phyloP scores from a whole-genome alignment of 2,888 invertebrate genomes.

The Periphyllus acericola region DNA sequence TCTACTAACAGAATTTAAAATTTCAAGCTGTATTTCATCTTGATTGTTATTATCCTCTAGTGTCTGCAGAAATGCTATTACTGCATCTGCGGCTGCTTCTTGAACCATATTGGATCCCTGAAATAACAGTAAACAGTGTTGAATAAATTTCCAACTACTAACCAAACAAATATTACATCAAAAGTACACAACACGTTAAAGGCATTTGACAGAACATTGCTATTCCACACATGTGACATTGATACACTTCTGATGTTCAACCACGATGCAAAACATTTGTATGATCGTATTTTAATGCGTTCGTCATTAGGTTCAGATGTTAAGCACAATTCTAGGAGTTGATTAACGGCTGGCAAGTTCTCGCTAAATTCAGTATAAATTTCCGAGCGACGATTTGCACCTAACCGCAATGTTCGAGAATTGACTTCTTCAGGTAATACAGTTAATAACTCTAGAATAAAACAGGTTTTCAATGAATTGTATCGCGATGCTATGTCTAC shows the following conservation, averaged over 20 bases:
- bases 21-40: constrained; percentile 66
- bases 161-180: constrained; percentile 30
- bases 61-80: constrained; percentile 85
- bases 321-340: constrained; percentile 50
- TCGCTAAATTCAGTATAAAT: constrained; percentile 81
- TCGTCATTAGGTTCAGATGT: constrained; percentile 50
- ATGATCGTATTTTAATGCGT: constrained; percentile 53
- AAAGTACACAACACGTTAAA: constrained; percentile 59
- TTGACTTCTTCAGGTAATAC: constrained; percentile 96
- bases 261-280: constrained; percentile 63
- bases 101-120: constrained; percentile 71
- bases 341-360: constrained; percentile 63
- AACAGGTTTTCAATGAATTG: constrained; percentile 74
- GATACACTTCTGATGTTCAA: constrained; percentile 55
- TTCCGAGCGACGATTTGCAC: constrained; percentile 89
- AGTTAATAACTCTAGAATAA: constrained; percentile 89
- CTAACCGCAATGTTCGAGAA: constrained; percentile 80
- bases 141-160: neutral
- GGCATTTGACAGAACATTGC: constrained; percentile 58
- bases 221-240: constrained; percentile 56
- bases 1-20: constrained; percentile 83
- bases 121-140: neutral
- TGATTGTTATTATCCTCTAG: constrained; percentile 78
- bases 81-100: constrained; percentile 89
- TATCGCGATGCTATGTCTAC: constrained; percentile 84